Evolutionary conservation across 2,888 invertebrate genomes (phyloP), one percentile per base, ranked within the genome.

Genomic region (Euproctis similis): DNA sequence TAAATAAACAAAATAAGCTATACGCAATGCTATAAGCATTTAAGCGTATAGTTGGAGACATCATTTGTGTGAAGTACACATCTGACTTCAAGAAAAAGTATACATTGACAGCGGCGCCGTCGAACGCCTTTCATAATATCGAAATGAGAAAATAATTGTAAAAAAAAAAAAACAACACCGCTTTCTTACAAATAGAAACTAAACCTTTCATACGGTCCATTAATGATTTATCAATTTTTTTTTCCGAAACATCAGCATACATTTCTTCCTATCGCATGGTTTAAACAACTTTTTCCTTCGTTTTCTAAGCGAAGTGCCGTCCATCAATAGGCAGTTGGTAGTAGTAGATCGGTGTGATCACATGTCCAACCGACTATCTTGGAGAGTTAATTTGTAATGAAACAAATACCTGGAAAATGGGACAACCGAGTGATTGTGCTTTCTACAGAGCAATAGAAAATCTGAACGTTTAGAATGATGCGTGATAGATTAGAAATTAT

Each of bases 341-440:
- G 38, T 42, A 30, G 50, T 41, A 45, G 45, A 50, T 44, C 42
- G 38, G 42, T 42, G 39, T 35, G 40, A 45, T 42, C 53, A 46
- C 36, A 41, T 28, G 31, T 46, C 39, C 34, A 34, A 31, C 34
- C n/a, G 38, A 58, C 56, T 58, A 59, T 58, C 61, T 46, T 60
- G 39, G 67, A 65, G 58, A 68, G 69, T 59, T 63, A 68, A 64
- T 65, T 58, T 51, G 40, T 50, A 45, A 44, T 45, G 44, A 48
- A 53, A 44, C 55, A 46, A 51, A 56, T 51, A 48, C 42, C 45
- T 36, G 24, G 49, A 52, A 63, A 57, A 67, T 61, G 58, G 59
- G 60, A 44, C 52, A 14, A 54, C 59, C 48, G 32, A 50, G 42
- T 56, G 59, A 59, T 31, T 32, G 44, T 46, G 59, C 66, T 67